Base-by-base conservation (phyloP, 1,140 invertebrate species). In the Harpegnathos saltator region DNA sequence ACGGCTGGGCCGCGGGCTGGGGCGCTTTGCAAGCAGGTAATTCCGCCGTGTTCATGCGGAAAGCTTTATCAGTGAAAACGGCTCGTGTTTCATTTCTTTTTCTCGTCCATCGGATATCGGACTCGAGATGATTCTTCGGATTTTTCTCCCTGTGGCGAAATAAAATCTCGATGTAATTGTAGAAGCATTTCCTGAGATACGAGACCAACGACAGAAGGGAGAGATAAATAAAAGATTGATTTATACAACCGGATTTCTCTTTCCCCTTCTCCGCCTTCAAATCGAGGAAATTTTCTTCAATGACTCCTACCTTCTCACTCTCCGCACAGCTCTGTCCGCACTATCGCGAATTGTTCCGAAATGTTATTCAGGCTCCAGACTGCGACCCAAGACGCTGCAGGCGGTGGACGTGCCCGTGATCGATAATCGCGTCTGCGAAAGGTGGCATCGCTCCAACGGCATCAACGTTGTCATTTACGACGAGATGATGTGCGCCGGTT, bases 401-500 rank as follows among this genome's bases (percentile, higher is more conserved):
- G 97, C 98, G 2, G 98, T 99, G 0, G 97, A 98, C 93, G 98
- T 99, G 77, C 98, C 98, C 0, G 97, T 98, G 54, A 96, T 98
- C 65, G 97, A 98, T 92, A 98, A 98, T 92, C 95, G 97, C 85
- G 95, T 98, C 65, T 98, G 98, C 91, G 98, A 98, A 92, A 94
- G 96, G 66, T 97, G 96, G 96, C 96, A 97, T 92, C 95, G 97
- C 71, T 96, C 96, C 59, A 97, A 97, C 89, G 97, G 97, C 72
- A 99, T 99, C 88, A 98, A 98, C 92, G 98, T 99, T 50, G 96
- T 98, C 11, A 99, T 99, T 89, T 98, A 98, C 92, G 98, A 98
- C 77, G 98, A 99, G 94, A 99, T 99, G 98, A 97, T 99, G 93
- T 99, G 98, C 93, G 98, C 98, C 5, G 98, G 98, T 1, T 99